These are phyloP conservation scores for Acanthosoma haemorrhoidale DNA, from an alignment of 2,888 invertebrate species.

Conservation along the genomic window DNA sequence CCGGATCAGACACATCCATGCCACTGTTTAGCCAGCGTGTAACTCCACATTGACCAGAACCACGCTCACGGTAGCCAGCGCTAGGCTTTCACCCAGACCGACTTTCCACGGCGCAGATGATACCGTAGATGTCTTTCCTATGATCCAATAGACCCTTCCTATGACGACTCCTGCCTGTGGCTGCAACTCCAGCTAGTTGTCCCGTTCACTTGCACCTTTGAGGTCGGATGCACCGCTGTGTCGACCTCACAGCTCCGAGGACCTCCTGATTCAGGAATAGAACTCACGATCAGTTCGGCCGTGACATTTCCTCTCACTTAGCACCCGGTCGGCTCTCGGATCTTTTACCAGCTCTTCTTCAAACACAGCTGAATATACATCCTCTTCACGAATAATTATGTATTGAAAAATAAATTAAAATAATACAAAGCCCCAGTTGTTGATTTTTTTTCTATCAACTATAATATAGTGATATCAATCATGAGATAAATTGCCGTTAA, in stretches of 20 bases:
- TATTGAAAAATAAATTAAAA: too few species aligned
- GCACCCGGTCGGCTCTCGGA: too few species aligned
- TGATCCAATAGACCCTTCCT: background rate
- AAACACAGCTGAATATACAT: background rate
- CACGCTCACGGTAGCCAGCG: background rate
- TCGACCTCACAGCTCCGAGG: too few species aligned
- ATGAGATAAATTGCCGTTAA: too few species aligned
- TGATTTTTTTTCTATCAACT: too few species aligned
- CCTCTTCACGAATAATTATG: background rate
- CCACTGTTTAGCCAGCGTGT: too few species aligned
- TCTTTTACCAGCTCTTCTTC: background rate
- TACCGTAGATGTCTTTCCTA: background rate
- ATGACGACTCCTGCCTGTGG: too few species aligned
- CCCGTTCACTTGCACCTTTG: too few species aligned
- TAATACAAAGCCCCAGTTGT: too few species aligned
- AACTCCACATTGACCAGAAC: constrained; percentile 3
- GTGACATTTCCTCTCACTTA: background rate
- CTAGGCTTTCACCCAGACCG: constrained; percentile 3
- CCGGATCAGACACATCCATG: background rate
- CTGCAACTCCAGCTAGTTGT: too few species aligned
- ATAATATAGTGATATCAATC: too few species aligned
- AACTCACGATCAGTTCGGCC: background rate
- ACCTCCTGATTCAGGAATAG: background rate
- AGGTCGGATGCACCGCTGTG: too few species aligned
- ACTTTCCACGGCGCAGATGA: background rate